Percentiles rank a stretch among this genome's conserved stretches.
These are phyloP conservation scores for Xanthia icteritia DNA, from an alignment of 2,888 invertebrate genomes.

Conservation along the genomic window DNA sequence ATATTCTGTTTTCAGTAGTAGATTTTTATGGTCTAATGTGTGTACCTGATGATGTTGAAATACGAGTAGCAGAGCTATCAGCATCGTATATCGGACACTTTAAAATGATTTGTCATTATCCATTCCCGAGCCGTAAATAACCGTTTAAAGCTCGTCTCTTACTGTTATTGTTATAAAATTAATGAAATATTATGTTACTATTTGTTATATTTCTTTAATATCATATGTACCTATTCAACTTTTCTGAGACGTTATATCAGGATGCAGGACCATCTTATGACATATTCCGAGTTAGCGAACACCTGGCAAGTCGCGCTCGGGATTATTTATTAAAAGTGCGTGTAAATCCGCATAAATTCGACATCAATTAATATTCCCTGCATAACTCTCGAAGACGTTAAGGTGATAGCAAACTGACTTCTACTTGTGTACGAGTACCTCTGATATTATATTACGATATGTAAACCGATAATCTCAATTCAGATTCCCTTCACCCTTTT, in stretches of 20 bases:
- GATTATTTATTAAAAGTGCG: slow-evolving; percentile 71
- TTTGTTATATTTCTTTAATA: background rate
- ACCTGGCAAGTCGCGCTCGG: slow-evolving; percentile 65
- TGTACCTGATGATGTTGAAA: background rate
- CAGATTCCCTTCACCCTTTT: slow-evolving; percentile 80
- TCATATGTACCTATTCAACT: background rate
- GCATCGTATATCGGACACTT: background rate
- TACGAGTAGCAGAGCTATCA: background rate
- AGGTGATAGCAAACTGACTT: slow-evolving; percentile 81
- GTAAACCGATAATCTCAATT: slow-evolving; percentile 82
- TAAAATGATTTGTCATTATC: background rate
- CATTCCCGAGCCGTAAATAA: background rate
- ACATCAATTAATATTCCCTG: slow-evolving; percentile 80
- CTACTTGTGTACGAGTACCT: slow-evolving; percentile 68
- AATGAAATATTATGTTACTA: background rate
- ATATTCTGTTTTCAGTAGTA: too few species aligned
- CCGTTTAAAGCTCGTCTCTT: background rate
- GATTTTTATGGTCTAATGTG: background rate
- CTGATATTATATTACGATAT: slow-evolving; percentile 79
- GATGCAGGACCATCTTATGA: background rate
- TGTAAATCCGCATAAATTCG: slow-evolving; percentile 79
- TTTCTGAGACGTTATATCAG: background rate
- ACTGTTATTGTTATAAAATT: background rate
- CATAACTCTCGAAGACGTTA: slow-evolving; percentile 78
- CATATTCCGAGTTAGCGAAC: slow-evolving; percentile 7